Conservation (phyloP, 1,140 invertebrate species). For the Brachionus angularis region DNA sequence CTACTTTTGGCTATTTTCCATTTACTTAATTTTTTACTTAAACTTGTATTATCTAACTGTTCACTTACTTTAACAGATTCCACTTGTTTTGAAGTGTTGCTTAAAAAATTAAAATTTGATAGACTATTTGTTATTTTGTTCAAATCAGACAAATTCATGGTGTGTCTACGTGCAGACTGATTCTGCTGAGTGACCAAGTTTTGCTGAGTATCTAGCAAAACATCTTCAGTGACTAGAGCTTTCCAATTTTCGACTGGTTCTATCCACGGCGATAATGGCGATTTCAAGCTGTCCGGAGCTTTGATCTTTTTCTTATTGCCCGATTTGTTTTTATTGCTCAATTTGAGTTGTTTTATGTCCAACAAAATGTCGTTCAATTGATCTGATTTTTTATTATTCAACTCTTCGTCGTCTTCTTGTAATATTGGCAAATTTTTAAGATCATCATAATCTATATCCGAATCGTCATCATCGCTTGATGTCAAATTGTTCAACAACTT, state of each 20-base stretch:
- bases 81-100: not conserved
- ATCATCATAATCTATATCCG: slow-evolving; percentile 38
- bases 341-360: no score
- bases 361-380: not conserved
- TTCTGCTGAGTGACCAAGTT: not conserved
- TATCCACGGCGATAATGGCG: slow-evolving; percentile 27
- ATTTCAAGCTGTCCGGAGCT: slow-evolving; percentile 11
- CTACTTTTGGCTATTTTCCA: not conserved
- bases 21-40: slow-evolving; percentile 36
- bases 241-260: slow-evolving; percentile 34
- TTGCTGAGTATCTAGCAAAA: not conserved
- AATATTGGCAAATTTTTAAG: slow-evolving; percentile 14
- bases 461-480: slow-evolving; percentile 13
- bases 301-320: slow-evolving; percentile 14
- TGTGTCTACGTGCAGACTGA: slow-evolving; percentile 5
- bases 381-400: not conserved
- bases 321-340: no score
- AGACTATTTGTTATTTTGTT: not conserved
- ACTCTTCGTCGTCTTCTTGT: not conserved
- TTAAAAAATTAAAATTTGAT: slow-evolving; percentile 2
- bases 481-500: slow-evolving; percentile 17
- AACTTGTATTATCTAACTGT: not conserved
- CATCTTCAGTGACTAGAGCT: not conserved
- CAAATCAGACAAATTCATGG: slow-evolving; percentile 17
- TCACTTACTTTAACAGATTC: not conserved